These are phyloP conservation scores for Polylopha cassiicola DNA, from an alignment of 2,888 invertebrate species.

Conservation along the genomic window DNA sequence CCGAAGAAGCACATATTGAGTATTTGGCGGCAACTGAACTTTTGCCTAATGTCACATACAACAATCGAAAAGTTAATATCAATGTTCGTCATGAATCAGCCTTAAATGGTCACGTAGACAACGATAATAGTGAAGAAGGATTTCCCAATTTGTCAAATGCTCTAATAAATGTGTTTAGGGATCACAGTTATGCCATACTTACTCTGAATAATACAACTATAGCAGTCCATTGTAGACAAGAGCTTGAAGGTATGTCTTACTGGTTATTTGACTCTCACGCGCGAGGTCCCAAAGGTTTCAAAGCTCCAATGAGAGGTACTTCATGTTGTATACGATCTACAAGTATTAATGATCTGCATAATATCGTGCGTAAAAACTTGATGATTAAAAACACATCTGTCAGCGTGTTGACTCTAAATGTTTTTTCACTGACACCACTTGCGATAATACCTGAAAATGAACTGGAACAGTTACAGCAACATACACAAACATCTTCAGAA, in stretches of 20 bases:
- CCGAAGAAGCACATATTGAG: not conserved
- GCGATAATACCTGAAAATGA: not conserved
- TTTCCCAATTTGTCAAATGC: not conserved
- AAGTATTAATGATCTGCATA: conserved; percentile 14
- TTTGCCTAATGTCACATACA: not conserved
- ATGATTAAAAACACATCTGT: too few species aligned
- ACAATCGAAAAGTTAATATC: not conserved
- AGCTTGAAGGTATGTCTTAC: not conserved
- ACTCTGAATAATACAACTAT: not conserved
- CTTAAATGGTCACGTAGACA: not conserved
- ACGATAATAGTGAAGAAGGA: too few species aligned
- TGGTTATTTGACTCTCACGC: conserved; percentile 23
- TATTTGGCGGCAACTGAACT: not conserved
- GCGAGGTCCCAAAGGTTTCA: conserved; percentile 19
- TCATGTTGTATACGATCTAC: conserved; percentile 23
- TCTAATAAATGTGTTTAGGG: not conserved
- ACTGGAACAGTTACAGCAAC: not conserved
- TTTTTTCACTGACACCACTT: not conserved
- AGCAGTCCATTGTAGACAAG: not conserved
- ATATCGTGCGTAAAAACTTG: conserved; percentile 17
- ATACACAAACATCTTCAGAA: too few species aligned
- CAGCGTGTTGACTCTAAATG: not conserved
- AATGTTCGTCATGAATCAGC: not conserved
- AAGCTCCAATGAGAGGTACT: conserved; percentile 15
- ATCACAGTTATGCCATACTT: not conserved